phyloP scores from a whole-genome alignment of 2,113 vertebrate genomes.

The Rousettus leschenaultii region DNA sequence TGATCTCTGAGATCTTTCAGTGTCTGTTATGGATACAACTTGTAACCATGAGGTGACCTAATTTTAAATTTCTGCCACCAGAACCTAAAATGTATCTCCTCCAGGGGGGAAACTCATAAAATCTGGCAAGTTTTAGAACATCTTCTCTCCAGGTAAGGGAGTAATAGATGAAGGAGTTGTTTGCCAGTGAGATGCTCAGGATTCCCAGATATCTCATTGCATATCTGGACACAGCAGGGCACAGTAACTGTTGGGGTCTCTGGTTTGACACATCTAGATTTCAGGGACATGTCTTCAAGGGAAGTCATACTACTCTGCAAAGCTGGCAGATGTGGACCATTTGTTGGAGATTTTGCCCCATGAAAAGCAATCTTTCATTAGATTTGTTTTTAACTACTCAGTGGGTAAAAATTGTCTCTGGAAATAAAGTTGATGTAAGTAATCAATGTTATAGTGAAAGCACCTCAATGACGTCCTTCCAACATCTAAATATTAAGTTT shows the following conservation, averaged over 20 bases:
- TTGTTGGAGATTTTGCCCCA: neutral
- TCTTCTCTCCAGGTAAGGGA: neutral
- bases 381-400: neutral
- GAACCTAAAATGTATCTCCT: conserved; percentile 1
- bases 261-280: neutral
- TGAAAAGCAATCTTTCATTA: neutral
- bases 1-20: conserved; percentile 31
- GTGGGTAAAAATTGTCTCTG: neutral
- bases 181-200: neutral
- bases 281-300: neutral
- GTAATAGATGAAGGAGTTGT: neutral
- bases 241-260: neutral
- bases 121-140: neutral
- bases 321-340: neutral
- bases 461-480: neutral
- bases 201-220: neutral
- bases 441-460: neutral
- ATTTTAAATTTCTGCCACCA: conserved; percentile 44
- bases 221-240: neutral
- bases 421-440: neutral
- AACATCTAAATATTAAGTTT: neutral
- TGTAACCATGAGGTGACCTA: conserved; percentile 49
- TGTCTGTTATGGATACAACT: conserved; percentile 28
- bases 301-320: neutral
- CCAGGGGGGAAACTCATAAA: neutral